These are phyloP conservation scores for Poeciliopsis occidentalis DNA, from an alignment of 2,113 vertebrate genomes.

Conservation along the genomic window DNA sequence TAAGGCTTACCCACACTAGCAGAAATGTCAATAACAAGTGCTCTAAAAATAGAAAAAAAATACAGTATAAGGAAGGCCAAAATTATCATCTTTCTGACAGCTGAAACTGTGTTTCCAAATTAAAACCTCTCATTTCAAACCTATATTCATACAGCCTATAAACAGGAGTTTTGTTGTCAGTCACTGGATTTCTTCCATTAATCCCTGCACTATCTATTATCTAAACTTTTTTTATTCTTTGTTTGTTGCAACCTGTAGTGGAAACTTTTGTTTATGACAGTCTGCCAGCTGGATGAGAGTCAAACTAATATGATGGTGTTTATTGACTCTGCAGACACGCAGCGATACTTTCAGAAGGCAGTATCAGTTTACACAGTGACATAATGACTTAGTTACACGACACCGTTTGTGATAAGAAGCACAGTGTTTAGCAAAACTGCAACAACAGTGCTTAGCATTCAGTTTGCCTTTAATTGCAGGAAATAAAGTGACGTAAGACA, in stretches of 20 bases:
- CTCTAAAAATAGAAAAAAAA: not conserved
- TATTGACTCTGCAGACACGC: conserved; percentile 65
- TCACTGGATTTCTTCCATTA: not conserved
- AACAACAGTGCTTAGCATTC: conserved; percentile 26
- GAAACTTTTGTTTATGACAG: conserved; percentile 39
- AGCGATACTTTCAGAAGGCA: conserved; percentile 55
- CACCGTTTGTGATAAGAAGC: conserved; percentile 21
- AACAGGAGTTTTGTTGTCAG: not conserved
- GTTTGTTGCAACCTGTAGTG: conserved; percentile 25
- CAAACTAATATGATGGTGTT: conserved; percentile 35
- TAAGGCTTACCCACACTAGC: not conserved
- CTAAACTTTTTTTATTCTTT: not conserved
- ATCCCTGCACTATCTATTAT: not conserved
- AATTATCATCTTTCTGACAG: not conserved
- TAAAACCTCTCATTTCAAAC: not conserved
- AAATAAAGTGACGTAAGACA: conserved; percentile 23
- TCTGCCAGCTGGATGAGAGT: conserved; percentile 29
- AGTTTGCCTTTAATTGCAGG: not conserved
- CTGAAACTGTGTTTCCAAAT: not conserved
- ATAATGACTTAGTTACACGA: conserved; percentile 49
- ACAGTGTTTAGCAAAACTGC: conserved; percentile 6
- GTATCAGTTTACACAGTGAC: conserved; percentile 65
- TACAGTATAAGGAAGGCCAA: not conserved
- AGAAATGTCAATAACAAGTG: not conserved
- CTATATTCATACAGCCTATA: not conserved